Percentiles rank a stretch among this genome's conserved stretches.
Evolutionary conservation across 2,113 vertebrate species (phyloP).

Genomic region (Pyrgilauda ruficollis): DNA sequence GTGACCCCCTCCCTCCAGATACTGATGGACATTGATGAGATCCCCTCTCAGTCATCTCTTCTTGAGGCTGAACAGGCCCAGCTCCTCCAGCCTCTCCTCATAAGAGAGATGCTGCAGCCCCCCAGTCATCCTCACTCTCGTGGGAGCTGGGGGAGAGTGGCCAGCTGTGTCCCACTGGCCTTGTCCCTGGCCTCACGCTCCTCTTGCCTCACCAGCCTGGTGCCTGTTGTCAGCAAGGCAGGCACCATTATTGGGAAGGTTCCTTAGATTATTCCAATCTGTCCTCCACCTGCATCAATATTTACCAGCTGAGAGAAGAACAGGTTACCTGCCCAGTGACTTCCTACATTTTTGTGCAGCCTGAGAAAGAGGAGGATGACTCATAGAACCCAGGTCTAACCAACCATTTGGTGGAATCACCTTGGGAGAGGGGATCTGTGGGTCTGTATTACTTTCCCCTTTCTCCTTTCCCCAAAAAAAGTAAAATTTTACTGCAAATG

Average conservation of each 20-base stretch:
- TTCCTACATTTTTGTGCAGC: rapidly evolving
- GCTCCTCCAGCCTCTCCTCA: not conserved
- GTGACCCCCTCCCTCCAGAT: not conserved
- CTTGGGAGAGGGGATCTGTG: not conserved
- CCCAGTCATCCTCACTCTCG: rapidly evolving
- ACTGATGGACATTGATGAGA: not conserved
- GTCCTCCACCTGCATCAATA: too few relatives aligned
- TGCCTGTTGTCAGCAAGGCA: not conserved
- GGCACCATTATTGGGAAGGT: not conserved
- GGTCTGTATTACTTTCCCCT: not conserved
- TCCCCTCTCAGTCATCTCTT: not conserved
- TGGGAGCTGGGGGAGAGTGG: not conserved
- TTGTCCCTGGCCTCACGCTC: too few relatives aligned
- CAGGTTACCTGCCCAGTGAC: rapidly evolving
- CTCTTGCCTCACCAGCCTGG: rapidly evolving
- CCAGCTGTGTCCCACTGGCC: not conserved
- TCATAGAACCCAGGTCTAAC: too few relatives aligned
- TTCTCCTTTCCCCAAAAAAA: not conserved
- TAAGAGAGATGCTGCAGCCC: not conserved
- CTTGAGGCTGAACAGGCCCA: not conserved
- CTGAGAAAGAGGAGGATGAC: not conserved
- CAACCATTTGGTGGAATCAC: not conserved
- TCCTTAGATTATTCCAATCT: not conserved
- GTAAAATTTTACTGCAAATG: not conserved
- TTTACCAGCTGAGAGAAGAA: not conserved